Percentiles rank a stretch among this genome's conserved stretches.
phyloP scores from a whole-genome alignment of 1,140 invertebrate species.

The Danaus melanippus region DNA sequence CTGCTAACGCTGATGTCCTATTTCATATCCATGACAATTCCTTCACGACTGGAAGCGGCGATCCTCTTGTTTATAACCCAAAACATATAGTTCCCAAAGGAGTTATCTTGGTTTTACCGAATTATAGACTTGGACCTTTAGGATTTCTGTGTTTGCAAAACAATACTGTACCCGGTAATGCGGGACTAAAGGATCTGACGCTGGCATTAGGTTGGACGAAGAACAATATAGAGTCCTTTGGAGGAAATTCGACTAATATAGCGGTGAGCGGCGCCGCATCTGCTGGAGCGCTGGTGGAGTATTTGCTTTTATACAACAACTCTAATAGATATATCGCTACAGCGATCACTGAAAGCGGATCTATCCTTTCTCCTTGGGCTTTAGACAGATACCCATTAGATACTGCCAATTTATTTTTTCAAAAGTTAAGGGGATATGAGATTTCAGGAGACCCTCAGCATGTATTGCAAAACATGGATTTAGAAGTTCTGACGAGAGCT shows the following conservation, averaged over 20 bases:
- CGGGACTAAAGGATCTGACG: constrained; percentile 78
- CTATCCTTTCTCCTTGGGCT: constrained; percentile 44
- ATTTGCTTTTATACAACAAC: constrained; percentile 35
- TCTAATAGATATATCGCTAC: constrained; percentile 35
- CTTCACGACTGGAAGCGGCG: constrained; percentile 37
- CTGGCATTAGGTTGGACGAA: constrained; percentile 79
- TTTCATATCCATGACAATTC: constrained; percentile 50
- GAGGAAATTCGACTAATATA: constrained; percentile 75
- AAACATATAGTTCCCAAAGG: constrained; percentile 32
- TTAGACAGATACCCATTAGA: constrained; percentile 41
- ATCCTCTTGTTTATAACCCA: constrained; percentile 39
- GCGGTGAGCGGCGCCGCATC: constrained; percentile 40
- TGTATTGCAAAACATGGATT: constrained; percentile 11
- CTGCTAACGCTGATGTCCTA: constrained; percentile 32
- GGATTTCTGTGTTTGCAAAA: constrained; percentile 51
- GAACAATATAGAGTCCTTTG: constrained; percentile 78
- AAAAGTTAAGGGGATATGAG: constrained; percentile 6
- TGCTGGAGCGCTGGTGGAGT: constrained; percentile 39
- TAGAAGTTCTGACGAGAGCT: constrained; percentile 26
- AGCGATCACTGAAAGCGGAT: constrained; percentile 53
- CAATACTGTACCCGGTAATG: constrained; percentile 72
- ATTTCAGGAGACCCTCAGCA: constrained; percentile 1
- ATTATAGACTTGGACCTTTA: constrained; percentile 50
- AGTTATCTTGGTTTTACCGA: constrained; percentile 48
- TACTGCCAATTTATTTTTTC: constrained; percentile 20